Conservation (phyloP, 1,140 invertebrate genomes). For the Homalodisca vitripennis region DNA sequence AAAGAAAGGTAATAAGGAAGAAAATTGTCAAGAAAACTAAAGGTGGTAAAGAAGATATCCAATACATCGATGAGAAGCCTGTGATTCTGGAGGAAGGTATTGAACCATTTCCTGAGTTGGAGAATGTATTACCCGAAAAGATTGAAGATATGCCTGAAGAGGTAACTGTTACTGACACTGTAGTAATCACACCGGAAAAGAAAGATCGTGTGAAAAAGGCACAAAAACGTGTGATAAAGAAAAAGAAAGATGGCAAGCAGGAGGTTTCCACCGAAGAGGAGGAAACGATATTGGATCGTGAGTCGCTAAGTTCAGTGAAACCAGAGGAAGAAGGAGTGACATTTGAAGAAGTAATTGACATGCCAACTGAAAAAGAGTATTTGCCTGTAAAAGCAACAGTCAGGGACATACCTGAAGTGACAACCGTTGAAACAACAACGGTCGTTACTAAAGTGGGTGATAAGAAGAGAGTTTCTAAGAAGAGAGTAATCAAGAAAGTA, state of each 20-base stretch:
- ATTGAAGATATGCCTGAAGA: conserved; percentile 29
- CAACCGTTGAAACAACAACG: conserved; percentile 38
- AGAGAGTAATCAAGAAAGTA: conserved; percentile 42
- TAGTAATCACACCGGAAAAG: conserved; percentile 36
- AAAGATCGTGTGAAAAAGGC: conserved; percentile 39
- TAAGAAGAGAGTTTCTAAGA: conserved; percentile 48
- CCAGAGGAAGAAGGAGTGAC: conserved; percentile 32
- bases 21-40: conserved; percentile 33
- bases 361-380: conserved; percentile 42
- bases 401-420: conserved; percentile 27
- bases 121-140: conserved; percentile 31
- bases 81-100: conserved; percentile 33
- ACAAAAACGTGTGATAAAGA: conserved; percentile 38
- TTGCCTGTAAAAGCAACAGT: neutral
- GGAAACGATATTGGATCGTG: conserved; percentile 33
- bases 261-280: conserved; percentile 24
- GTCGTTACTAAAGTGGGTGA: conserved; percentile 35
- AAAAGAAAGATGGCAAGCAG: conserved; percentile 33
- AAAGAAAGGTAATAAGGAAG: conserved; percentile 27
- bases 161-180: conserved; percentile 38
- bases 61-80: conserved; percentile 40
- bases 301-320: conserved; percentile 29
- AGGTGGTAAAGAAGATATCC: conserved; percentile 40
- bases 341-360: conserved; percentile 38
- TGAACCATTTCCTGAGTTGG: conserved; percentile 34